A percentile compares a stretch with the other conserved stretches of the same genome.
Conservation (phyloP, 1,140 invertebrate genomes). For the Scaptodrosophila lebanonensis region DNA sequence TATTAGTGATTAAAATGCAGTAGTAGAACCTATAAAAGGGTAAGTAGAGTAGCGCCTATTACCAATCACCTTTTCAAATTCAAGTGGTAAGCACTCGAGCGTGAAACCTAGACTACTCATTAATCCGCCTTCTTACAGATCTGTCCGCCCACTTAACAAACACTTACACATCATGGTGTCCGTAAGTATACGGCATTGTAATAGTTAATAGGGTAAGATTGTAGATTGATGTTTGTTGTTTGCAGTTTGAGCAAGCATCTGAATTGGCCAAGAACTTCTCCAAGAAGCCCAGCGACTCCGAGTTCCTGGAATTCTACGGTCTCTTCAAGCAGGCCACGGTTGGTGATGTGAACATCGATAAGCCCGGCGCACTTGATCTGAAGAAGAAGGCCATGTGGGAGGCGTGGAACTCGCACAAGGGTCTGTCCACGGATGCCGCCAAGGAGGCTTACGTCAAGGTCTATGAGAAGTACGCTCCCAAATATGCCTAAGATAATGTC, state of each 20-base stretch:
- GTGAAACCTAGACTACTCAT: no score
- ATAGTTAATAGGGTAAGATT: background rate
- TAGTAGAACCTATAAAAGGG: background rate
- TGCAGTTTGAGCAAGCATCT: constrained; percentile 77
- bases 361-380: constrained; percentile 93
- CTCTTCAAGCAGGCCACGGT: constrained; percentile 91
- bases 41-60: background rate
- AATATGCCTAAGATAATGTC: constrained; percentile 34
- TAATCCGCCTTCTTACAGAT: background rate
- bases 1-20: no score
- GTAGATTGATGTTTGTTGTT: background rate
- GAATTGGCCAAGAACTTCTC: constrained; percentile 87
- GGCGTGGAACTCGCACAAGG: constrained; percentile 91
- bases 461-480: constrained; percentile 81
- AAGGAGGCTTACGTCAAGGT: constrained; percentile 89
- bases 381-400: constrained; percentile 98
- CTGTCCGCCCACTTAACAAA: background rate
- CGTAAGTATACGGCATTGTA: constrained; percentile 11
- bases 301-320: constrained; percentile 90
- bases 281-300: constrained; percentile 85
- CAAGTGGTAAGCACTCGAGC: constrained; percentile 1
- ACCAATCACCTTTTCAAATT: background rate
- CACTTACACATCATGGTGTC: constrained; percentile 17
- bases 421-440: constrained; percentile 86
- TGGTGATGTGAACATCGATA: constrained; percentile 87